A percentile compares a stretch with the other conserved stretches of the same genome.
These are phyloP conservation scores for Phylloscopus trochilus DNA, from an alignment of 2,113 vertebrate genomes.

Conservation along the genomic window DNA sequence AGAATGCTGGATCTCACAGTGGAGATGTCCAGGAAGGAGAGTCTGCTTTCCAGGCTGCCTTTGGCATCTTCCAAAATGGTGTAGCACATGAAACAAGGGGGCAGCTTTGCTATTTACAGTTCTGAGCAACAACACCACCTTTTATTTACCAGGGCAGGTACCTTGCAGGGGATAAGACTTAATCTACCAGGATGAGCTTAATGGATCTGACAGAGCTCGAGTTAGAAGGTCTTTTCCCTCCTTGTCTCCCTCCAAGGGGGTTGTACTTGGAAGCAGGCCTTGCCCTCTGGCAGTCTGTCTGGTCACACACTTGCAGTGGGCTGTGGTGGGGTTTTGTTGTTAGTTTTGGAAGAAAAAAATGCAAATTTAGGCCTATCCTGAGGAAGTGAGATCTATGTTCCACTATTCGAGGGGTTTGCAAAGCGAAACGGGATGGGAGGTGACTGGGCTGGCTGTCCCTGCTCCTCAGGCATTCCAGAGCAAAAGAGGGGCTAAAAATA, in stretches of 20 bases:
- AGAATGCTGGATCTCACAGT: rapidly evolving
- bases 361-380: not conserved
- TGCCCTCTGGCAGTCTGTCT: not conserved
- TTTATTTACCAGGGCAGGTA: not conserved
- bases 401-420: rapidly evolving
- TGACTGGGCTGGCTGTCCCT: not conserved
- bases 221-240: not conserved
- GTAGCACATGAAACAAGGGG: not conserved
- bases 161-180: not conserved
- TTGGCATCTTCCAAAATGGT: not conserved
- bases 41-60: not conserved
- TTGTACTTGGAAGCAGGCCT: not conserved
- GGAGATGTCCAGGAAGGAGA: not conserved
- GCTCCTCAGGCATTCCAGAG: not conserved
- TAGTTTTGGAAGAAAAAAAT: not conserved
- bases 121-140: not conserved
- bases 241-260: not conserved
- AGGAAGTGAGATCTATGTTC: not conserved
- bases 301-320: not conserved
- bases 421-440: rapidly evolving
- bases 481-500: not conserved
- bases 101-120: not conserved
- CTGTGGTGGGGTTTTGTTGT: not conserved
- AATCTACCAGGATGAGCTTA: not conserved
- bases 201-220: not conserved